Conservation (phyloP, 2,113 vertebrate genomes). For the Sardina pilchardus region DNA sequence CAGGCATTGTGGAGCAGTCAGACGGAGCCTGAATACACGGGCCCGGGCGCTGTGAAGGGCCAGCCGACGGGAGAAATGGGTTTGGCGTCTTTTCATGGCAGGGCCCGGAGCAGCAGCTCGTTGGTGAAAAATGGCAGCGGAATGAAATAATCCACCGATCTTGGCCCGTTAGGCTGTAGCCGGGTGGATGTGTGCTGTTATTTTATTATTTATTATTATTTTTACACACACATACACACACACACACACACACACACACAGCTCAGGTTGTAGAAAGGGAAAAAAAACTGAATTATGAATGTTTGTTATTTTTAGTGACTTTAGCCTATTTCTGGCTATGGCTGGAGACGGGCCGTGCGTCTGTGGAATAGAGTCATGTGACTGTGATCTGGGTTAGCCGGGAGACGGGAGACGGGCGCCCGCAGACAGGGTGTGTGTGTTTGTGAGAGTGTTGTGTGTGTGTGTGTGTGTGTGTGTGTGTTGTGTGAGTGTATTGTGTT, state of each 20-base stretch:
- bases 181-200: conserved; percentile 60
- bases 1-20: not conserved
- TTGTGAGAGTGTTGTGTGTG: not conserved
- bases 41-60: not conserved
- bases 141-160: conserved; percentile 53
- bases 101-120: not conserved
- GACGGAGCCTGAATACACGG: not conserved
- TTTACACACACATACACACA: conserved; percentile 4
- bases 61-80: not conserved
- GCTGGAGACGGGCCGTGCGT: conserved; percentile 66
- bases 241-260: conserved; percentile 40
- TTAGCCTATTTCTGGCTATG: conserved; percentile 76
- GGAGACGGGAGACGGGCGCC: conserved; percentile 14
- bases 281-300: conserved; percentile 73
- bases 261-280: conserved; percentile 64
- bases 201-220: conserved; percentile 49
- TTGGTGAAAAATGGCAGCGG: conserved; percentile 30
- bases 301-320: conserved; percentile 75
- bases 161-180: conserved; percentile 56
- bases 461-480: not conserved
- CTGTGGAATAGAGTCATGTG: conserved; percentile 71
- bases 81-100: not conserved
- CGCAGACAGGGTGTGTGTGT: not conserved
- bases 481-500: not conserved
- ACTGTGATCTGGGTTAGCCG: conserved; percentile 74